Percentiles rank a stretch among this genome's conserved stretches.
These are phyloP conservation scores for Parotia lawesii DNA, from an alignment of 2,113 vertebrate species.

Conservation along the genomic window DNA sequence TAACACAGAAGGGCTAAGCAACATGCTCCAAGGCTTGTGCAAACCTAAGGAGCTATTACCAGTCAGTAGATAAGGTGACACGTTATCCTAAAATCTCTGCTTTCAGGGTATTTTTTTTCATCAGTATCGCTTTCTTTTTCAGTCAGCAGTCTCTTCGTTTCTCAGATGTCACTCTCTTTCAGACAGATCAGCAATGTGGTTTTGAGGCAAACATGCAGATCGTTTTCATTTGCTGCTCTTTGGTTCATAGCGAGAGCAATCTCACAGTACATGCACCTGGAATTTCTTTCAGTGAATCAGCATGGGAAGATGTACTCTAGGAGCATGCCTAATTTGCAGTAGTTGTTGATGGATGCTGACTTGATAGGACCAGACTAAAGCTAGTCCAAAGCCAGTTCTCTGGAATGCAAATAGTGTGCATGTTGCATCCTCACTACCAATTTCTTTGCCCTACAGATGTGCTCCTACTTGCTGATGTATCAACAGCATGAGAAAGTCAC, in stretches of 20 bases:
- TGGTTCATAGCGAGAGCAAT: not conserved
- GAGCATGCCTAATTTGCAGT: not conserved
- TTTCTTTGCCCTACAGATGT: not conserved
- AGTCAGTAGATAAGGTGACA: not conserved
- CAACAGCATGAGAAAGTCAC: not conserved
- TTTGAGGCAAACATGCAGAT: constrained; percentile 10
- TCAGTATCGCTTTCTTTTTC: not conserved
- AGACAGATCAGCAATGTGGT: not conserved
- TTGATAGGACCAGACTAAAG: not conserved
- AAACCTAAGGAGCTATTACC: not conserved
- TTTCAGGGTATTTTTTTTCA: not conserved
- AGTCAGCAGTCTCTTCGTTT: not conserved
- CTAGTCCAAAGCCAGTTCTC: not conserved
- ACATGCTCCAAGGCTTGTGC: not conserved
- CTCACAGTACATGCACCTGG: not conserved
- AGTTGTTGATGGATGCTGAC: not conserved
- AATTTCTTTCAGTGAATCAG: not conserved
- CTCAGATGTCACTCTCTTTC: not conserved
- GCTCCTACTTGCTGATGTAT: not conserved
- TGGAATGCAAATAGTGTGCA: constrained; percentile 10
- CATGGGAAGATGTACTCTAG: not conserved
- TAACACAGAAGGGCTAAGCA: not conserved
- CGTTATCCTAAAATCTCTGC: not conserved
- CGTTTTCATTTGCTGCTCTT: not conserved
- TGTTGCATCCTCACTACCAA: not conserved